Percentiles rank a stretch among this genome's conserved stretches.
Conservation (phyloP, 2,888 invertebrate species). For the Nemotelus nigrinus region DNA sequence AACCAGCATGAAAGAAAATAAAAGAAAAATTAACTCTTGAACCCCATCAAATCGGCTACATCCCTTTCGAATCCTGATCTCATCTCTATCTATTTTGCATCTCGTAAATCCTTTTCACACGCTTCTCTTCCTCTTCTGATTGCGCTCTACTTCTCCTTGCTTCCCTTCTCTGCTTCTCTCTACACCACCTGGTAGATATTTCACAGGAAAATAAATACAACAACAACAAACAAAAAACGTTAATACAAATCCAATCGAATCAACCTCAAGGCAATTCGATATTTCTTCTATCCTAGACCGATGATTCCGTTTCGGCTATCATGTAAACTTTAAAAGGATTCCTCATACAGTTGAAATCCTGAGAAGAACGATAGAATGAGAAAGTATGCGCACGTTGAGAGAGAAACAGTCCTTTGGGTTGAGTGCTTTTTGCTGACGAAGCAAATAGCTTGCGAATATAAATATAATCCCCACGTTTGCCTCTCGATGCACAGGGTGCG, state of each 20-base stretch:
- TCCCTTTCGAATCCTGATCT: background rate
- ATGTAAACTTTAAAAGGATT: background rate
- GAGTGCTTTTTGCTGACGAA: no score
- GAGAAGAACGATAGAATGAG: no score
- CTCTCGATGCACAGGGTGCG: no score
- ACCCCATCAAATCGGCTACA: background rate
- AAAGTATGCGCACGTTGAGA: no score
- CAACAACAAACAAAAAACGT: background rate
- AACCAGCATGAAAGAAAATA: background rate
- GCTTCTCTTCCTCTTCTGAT: no score
- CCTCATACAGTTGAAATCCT: no score
- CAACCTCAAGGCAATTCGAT: constrained; percentile 12
- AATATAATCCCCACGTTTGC: no score
- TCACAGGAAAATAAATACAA: background rate
- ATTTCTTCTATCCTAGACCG: background rate
- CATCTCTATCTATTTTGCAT: constrained; percentile 26
- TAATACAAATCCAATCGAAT: constrained; percentile 29
- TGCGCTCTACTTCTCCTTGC: no score
- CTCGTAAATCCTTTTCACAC: constrained; percentile 2
- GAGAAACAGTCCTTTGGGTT: no score
- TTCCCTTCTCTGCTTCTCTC: background rate
- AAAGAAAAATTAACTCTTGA: constrained; percentile 10
- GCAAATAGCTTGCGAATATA: no score
- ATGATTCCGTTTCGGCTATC: background rate
- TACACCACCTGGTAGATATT: background rate